These are phyloP conservation scores for Atherinomorus stipes DNA, from an alignment of 2,113 vertebrate species.

Conservation along the genomic window DNA sequence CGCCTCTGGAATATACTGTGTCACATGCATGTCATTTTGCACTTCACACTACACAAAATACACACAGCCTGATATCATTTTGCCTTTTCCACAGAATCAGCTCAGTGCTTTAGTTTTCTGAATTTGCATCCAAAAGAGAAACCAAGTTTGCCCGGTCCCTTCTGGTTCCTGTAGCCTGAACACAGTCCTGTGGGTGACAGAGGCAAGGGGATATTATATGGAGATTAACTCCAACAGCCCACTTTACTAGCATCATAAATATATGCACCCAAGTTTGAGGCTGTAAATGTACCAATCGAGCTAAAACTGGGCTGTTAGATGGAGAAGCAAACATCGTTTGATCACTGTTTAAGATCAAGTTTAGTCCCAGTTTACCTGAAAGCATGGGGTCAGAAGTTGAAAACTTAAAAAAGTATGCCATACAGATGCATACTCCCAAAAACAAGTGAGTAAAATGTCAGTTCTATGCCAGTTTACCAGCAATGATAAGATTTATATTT, in stretches of 20 bases:
- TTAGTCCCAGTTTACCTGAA: slow-evolving; percentile 40
- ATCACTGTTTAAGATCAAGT: slow-evolving; percentile 63
- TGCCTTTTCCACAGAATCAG: slow-evolving; percentile 11
- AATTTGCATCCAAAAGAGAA: slow-evolving; percentile 40
- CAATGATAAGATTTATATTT: slow-evolving; percentile 65
- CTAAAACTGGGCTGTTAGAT: slow-evolving; percentile 19
- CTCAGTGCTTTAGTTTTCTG: neutral
- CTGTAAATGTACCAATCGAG: slow-evolving; percentile 46
- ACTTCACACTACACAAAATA: slow-evolving; percentile 8
- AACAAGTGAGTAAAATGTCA: neutral
- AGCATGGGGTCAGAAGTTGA: slow-evolving; percentile 13
- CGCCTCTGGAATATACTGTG: slow-evolving; percentile 45
- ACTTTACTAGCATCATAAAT: slow-evolving; percentile 77
- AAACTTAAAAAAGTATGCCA: neutral
- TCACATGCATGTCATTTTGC: slow-evolving; percentile 46
- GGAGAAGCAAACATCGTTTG: neutral
- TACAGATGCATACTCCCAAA: slow-evolving; percentile 4
- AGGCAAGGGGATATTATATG: slow-evolving; percentile 62
- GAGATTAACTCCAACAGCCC: slow-evolving; percentile 72
- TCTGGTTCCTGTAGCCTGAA: slow-evolving; percentile 54
- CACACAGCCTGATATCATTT: neutral
- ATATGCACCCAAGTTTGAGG: slow-evolving; percentile 59
- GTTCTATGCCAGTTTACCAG: neutral
- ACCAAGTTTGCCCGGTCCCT: slow-evolving; percentile 30
- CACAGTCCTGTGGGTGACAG: slow-evolving; percentile 66